These are phyloP conservation scores for Orchesella flavescens DNA, from an alignment of 2,888 invertebrate genomes.

Conservation along the genomic window DNA sequence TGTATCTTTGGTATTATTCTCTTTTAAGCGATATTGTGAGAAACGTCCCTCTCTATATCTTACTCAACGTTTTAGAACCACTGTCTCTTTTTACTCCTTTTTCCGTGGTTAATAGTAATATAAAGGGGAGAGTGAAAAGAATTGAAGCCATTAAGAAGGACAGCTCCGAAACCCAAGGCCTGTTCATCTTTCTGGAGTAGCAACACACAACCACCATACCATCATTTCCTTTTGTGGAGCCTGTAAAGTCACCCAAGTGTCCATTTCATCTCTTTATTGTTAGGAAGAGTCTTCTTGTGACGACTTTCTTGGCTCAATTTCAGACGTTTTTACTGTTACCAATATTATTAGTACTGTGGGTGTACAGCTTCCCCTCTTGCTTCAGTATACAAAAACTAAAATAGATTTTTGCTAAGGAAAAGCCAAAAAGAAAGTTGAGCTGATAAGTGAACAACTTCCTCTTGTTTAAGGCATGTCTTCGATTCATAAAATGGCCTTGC, in stretches of 20 bases:
- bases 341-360: too few species aligned
- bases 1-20: too few species aligned
- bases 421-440: too few species aligned
- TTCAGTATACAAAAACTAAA: too few species aligned
- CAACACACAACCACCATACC: background rate
- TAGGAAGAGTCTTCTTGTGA: conserved; percentile 3
- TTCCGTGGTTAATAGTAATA: conserved; percentile 48
- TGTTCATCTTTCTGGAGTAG: conserved; percentile 19
- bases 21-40: too few species aligned
- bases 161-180: conserved; percentile 21
- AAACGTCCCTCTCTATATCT: background rate
- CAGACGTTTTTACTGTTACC: conserved; percentile 11
- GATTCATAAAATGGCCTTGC: too few species aligned
- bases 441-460: too few species aligned
- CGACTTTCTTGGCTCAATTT: conserved; percentile 39
- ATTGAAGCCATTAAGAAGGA: conserved; percentile 52
- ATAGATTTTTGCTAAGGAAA: too few species aligned
- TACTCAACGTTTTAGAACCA: background rate
- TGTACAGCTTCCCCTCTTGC: too few species aligned
- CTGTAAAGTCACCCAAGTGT: conserved; percentile 48
- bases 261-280: conserved; percentile 53
- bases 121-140: conserved; percentile 37
- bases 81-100: conserved; percentile 8
- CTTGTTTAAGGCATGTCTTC: too few species aligned
- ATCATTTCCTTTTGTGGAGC: conserved; percentile 1